Percentiles rank a stretch among this genome's conserved stretches.
Evolutionary conservation across 1,140 invertebrate genomes (phyloP).

Genomic region (Leptopilina clavipes): DNA sequence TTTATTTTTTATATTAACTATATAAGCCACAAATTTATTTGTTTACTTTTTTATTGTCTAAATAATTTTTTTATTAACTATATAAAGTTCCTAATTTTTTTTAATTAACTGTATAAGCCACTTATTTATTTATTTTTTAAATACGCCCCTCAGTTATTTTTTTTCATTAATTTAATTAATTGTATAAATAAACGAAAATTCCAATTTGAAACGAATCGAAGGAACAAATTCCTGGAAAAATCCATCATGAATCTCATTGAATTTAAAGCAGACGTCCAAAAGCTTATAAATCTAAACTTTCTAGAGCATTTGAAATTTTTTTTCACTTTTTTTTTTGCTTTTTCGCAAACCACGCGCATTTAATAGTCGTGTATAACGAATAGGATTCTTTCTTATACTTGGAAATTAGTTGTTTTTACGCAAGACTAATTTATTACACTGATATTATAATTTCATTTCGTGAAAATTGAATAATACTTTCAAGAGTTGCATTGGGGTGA

Average conservation of each 20-base stretch:
- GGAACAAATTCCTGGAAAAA: not conserved
- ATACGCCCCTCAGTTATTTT: too few species aligned
- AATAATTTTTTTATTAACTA: too few species aligned
- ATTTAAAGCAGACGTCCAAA: not conserved
- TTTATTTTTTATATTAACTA: too few species aligned
- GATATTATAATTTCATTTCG: not conserved
- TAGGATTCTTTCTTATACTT: not conserved
- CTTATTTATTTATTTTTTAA: too few species aligned
- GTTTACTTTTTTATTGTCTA: too few species aligned
- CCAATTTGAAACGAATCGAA: not conserved
- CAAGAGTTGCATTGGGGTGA: not conserved
- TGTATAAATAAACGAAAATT: too few species aligned
- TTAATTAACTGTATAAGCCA: too few species aligned
- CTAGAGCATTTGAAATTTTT: not conserved
- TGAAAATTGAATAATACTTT: not conserved
- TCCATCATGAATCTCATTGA: not conserved
- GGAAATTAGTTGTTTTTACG: not conserved
- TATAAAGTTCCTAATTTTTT: too few species aligned
- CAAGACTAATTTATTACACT: not conserved
- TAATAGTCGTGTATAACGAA: not conserved
- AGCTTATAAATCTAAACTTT: constrained; percentile 1
- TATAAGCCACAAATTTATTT: too few species aligned
- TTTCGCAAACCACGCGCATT: not conserved
- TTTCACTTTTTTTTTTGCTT: not conserved
- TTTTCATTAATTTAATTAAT: too few species aligned